These are phyloP conservation scores for Lagenorhynchus albirostris DNA, from an alignment of 2,113 vertebrate species.

Conservation along the genomic window DNA sequence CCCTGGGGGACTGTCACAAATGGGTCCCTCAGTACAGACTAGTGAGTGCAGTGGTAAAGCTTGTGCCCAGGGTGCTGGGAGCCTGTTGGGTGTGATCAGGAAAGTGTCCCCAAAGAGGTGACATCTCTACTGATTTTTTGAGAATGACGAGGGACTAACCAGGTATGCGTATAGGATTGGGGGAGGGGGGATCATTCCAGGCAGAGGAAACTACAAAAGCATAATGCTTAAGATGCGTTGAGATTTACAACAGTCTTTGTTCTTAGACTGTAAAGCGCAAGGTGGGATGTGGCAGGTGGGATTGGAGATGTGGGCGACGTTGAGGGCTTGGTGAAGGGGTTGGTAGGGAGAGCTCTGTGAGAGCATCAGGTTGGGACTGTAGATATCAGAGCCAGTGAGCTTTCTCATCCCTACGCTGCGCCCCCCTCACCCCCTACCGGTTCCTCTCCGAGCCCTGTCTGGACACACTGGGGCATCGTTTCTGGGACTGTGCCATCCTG, in stretches of 20 bases:
- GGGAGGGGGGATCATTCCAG: neutral
- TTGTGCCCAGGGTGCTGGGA: neutral
- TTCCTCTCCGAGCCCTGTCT: accelerated
- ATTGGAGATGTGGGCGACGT: neutral
- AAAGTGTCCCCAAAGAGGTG: neutral
- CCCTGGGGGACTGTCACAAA: neutral
- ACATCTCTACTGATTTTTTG: neutral
- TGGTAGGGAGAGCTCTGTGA: neutral
- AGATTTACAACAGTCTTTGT: neutral
- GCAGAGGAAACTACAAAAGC: neutral
- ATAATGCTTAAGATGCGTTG: neutral
- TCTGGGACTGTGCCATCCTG: neutral
- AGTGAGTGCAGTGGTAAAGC: neutral
- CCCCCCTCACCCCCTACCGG: accelerated
- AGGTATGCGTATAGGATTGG: neutral
- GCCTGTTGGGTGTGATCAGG: neutral
- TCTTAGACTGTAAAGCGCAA: neutral
- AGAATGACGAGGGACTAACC: neutral
- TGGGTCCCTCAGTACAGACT: neutral
- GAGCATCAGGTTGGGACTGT: too few relatives aligned
- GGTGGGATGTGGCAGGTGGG: neutral
- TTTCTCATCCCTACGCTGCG: accelerated
- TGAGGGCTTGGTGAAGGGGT: neutral
- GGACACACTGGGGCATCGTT: neutral
- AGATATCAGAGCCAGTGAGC: neutral